Base-by-base conservation (phyloP, 2,113 vertebrate genomes). In the Anthoscopus minutus region DNA sequence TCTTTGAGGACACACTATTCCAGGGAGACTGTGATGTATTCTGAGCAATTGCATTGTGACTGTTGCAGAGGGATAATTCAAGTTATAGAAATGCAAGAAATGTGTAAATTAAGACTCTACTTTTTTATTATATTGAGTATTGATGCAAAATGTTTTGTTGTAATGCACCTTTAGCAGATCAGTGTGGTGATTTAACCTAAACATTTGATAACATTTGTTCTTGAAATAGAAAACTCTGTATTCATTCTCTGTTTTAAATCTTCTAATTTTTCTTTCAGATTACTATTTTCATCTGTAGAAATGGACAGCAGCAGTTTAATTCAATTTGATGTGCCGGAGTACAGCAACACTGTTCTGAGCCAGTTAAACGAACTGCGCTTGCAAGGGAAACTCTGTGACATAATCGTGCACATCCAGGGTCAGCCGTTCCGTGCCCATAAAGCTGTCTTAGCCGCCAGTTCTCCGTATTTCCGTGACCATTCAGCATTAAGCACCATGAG, bases 281-380 rank as follows among this genome's bases (percentile, higher is more conserved):
- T 96, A 28, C 94, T 56, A 94, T 91, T 96, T 82, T 58, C 96
- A 79, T 87, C 97, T 89, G 98, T 98, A 99, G 99, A 98, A 98
- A 99, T 99, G 99, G 99, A 99, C 98, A 99, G 98, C 98, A 98
- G 98, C 97, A 98, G 98, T 98, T 99, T 99, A 98, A 99, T 99
- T 98, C 99, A 99, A 98, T 99, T 99, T 93, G 99, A 99, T 86
- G 99, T 99, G 98, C 99, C 99, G 9, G 99, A 99, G 97, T 99
- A 99, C 98, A 99, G 99, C 98, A 99, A 98, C 98, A 99, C 98
- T 37, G 99, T 99, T 88, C 98, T 99, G 96, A 99, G 98, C 98
- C 99, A 99, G 97, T 98, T 99, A 76, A 99, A 99, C 2, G 99
- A 99, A 90, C 98, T 99, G 89, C 99, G 99, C 92, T 96, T 99